Evolutionary conservation across 2,113 vertebrate genomes (phyloP).

Genomic region (Percina caprodes): DNA sequence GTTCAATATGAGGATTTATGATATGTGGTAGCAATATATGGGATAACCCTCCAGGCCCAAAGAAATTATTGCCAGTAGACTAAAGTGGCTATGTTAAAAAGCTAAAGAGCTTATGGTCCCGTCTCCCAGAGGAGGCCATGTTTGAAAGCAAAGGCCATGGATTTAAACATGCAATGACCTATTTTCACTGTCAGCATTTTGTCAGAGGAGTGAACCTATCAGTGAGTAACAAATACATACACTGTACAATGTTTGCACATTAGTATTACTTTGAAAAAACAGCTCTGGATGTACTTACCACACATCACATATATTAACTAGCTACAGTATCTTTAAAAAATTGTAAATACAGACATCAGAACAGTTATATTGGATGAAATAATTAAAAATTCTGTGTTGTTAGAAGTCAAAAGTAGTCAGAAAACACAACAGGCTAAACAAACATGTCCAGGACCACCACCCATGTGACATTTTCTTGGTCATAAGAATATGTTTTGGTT

Average conservation of each 20-base stretch:
- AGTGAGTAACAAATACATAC: background rate
- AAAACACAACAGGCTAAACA: background rate
- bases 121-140: constrained; percentile 23
- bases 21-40: constrained; percentile 26
- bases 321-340: too few species aligned
- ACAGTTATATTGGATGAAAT: too few species aligned
- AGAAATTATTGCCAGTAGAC: constrained; percentile 21
- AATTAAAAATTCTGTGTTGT: too few species aligned
- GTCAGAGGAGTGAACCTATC: background rate
- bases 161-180: constrained; percentile 53
- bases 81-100: constrained; percentile 45
- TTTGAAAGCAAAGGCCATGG: constrained; percentile 46
- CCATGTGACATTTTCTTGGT: background rate
- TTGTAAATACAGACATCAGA: too few species aligned
- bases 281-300: too few species aligned
- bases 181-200: constrained; percentile 45
- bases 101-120: constrained; percentile 45
- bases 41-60: constrained; percentile 18
- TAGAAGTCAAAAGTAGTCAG: too few species aligned
- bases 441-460: background rate
- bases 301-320: too few species aligned
- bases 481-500: background rate
- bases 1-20: constrained; percentile 19
- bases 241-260: background rate
- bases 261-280: too few species aligned